phyloP scores from a whole-genome alignment of 2,797 vertebrate species.

The Sebastes melanostomus region DNA sequence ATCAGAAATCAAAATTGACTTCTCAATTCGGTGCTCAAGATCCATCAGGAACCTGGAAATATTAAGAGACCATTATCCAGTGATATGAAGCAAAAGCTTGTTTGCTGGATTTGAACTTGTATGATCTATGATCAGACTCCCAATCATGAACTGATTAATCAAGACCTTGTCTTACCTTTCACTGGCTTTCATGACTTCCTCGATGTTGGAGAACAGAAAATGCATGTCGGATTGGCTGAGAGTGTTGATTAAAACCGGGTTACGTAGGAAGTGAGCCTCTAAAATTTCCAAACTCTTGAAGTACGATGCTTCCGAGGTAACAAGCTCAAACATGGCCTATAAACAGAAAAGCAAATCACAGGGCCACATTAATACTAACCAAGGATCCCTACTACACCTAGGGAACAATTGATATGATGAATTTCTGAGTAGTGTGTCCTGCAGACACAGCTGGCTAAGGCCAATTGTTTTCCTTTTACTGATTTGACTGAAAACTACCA shows the following conservation, averaged over 20 bases:
- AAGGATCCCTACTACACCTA: background rate
- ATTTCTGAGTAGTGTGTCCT: background rate
- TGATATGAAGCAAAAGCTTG: background rate
- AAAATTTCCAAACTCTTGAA: slow-evolving; percentile 95
- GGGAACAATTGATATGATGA: background rate
- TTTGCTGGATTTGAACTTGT: background rate
- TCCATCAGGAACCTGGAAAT: slow-evolving; percentile 90
- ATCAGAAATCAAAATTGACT: slow-evolving; percentile 92
- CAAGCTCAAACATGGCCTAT: slow-evolving; percentile 97
- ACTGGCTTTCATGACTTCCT: slow-evolving; percentile 94
- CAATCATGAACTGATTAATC: background rate
- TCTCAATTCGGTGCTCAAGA: slow-evolving; percentile 92
- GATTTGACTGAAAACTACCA: background rate
- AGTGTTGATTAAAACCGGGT: slow-evolving; percentile 85
- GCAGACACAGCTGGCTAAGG: background rate
- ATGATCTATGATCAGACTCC: background rate
- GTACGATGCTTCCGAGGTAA: slow-evolving; percentile 96
- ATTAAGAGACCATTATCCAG: background rate
- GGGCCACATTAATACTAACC: background rate
- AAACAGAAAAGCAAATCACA: slow-evolving; percentile 14
- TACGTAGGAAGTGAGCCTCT: slow-evolving; percentile 93
- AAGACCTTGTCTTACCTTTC: slow-evolving; percentile 82
- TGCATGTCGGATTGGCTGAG: slow-evolving; percentile 93
- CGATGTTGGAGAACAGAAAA: slow-evolving; percentile 97
- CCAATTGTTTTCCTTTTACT: background rate